Evolutionary conservation across 1,140 invertebrate species (phyloP).

Genomic region (Potamilus streckersoni): DNA sequence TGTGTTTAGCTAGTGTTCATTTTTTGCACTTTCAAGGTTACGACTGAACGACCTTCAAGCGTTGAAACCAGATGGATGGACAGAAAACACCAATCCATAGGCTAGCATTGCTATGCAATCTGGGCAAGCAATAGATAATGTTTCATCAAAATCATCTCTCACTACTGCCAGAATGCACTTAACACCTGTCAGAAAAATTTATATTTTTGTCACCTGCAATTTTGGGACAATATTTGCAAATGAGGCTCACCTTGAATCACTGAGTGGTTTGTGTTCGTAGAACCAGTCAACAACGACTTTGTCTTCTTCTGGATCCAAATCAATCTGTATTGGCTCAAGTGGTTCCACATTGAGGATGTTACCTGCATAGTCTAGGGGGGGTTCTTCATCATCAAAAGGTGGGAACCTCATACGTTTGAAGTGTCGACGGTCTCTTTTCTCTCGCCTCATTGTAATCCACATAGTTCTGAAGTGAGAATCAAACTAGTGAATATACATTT

Average conservation of each 20-base stretch:
- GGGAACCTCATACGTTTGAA: constrained; percentile 99
- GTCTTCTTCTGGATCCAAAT: constrained; percentile 97
- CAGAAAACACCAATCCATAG: no score
- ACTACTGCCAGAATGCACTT: no score
- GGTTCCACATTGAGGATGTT: constrained; percentile 99
- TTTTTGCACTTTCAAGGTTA: no score
- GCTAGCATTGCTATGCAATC: no score
- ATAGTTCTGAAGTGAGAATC: constrained; percentile 80
- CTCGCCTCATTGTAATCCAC: constrained; percentile 99
- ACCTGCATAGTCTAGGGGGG: constrained; percentile 98
- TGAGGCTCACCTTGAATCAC: constrained; percentile 79
- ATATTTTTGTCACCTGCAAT: no score
- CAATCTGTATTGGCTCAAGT: constrained; percentile 98
- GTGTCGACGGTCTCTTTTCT: constrained; percentile 98
- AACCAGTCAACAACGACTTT: constrained; percentile 90
- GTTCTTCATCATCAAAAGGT: constrained; percentile 99
- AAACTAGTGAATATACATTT: neutral
- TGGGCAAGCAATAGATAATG: no score
- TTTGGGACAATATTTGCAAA: no score
- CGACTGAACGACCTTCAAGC: no score
- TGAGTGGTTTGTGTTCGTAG: constrained; percentile 97
- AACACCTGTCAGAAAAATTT: no score
- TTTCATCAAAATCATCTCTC: no score
- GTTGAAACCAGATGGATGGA: no score
- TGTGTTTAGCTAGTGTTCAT: no score